Conservation (phyloP, 2,797 vertebrate species). For the Poeciliopsis paucimaculata region DNA sequence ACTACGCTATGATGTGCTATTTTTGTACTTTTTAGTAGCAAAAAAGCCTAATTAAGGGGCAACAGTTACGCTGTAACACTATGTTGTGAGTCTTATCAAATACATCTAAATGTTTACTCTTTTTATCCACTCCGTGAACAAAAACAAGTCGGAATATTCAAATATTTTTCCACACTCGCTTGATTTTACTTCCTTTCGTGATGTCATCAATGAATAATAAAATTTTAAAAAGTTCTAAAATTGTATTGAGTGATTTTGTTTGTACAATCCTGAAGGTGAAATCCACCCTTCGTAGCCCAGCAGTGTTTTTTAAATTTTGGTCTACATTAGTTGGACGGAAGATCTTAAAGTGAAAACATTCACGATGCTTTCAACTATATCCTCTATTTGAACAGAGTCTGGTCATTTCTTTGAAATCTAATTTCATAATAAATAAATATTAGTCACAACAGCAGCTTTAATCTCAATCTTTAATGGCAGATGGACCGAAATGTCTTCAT, state of each 20-base stretch:
- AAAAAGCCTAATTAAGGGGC: not conserved
- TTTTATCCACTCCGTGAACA: not conserved
- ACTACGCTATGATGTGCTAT: not conserved
- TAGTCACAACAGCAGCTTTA: constrained; percentile 45
- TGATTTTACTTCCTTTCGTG: not conserved
- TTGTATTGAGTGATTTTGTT: not conserved
- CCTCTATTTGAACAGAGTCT: not conserved
- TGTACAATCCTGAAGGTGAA: not conserved
- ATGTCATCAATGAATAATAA: not conserved
- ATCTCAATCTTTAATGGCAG: constrained; percentile 79
- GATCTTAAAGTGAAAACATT: too few species aligned
- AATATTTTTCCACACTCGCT: not conserved
- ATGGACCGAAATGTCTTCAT: constrained; percentile 76
- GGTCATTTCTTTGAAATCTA: too few species aligned
- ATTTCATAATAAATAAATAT: not conserved
- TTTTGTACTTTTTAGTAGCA: not conserved
- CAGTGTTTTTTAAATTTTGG: not conserved
- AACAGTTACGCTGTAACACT: not conserved
- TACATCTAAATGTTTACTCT: not conserved
- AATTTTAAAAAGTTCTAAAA: too few species aligned
- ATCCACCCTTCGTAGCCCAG: not conserved
- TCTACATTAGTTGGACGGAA: not conserved
- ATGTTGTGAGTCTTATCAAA: not conserved
- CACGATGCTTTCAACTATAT: not conserved
- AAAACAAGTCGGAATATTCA: not conserved